These are phyloP conservation scores for Stenodera caucasica DNA, from an alignment of 2,888 invertebrate species.

Conservation along the genomic window DNA sequence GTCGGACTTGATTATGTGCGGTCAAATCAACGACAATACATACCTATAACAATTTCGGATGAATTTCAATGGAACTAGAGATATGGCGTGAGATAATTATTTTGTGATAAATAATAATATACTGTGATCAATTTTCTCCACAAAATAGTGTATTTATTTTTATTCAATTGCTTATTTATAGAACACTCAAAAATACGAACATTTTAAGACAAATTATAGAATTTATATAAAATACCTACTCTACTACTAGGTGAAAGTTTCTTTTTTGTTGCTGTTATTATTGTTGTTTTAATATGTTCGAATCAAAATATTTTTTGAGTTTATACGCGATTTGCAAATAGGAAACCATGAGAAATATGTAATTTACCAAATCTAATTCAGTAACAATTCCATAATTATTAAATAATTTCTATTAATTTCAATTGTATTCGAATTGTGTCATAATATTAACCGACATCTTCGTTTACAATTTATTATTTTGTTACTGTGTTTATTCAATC, in stretches of 20 bases:
- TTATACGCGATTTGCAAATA: not conserved
- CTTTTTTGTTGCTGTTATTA: not conserved
- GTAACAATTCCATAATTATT: not conserved
- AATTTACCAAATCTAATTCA: constrained; percentile 1
- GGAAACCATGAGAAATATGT: not conserved
- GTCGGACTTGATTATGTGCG: not conserved
- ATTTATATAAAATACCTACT: no score
- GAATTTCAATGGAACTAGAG: constrained; percentile 1
- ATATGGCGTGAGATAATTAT: not conserved
- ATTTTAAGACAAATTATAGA: no score
- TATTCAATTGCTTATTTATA: no score
- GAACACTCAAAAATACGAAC: no score
- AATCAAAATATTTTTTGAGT: not conserved
- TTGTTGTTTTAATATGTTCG: not conserved
- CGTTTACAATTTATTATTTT: not conserved
- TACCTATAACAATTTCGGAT: not conserved
- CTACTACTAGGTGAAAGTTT: no score
- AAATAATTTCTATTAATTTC: not conserved
- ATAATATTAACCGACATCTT: not conserved
- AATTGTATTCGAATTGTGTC: not conserved
- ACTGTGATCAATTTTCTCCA: no score
- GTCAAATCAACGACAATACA: constrained; percentile 1
- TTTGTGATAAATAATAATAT: not conserved
- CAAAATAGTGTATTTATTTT: no score
- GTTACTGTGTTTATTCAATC: not conserved